Percentiles rank a stretch among this genome's conserved stretches.
phyloP scores from a whole-genome alignment of 2,113 vertebrate species.

The Pycnonotus jocosus region DNA sequence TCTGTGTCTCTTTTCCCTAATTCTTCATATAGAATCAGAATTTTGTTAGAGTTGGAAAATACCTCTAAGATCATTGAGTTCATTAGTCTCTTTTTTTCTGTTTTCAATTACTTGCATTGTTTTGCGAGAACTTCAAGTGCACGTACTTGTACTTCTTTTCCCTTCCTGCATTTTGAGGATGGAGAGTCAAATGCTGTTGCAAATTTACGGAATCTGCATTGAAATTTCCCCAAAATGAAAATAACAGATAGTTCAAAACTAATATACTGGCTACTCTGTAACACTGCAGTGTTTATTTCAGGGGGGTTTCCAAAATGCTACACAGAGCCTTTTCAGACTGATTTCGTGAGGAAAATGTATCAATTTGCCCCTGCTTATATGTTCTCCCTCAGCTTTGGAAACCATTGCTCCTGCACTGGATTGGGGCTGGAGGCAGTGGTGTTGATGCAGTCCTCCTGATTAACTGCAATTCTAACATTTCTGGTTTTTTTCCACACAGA shows the following conservation, averaged over 20 bases:
- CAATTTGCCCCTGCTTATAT: neutral
- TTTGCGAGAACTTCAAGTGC: neutral
- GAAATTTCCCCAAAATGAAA: neutral
- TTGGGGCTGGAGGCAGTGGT: neutral
- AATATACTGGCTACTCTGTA: neutral
- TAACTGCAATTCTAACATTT: neutral
- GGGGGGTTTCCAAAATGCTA: neutral
- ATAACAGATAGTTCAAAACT: neutral
- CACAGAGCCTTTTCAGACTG: neutral
- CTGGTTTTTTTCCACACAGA: constrained; percentile 63
- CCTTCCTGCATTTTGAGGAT: neutral
- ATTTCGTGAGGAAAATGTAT: neutral
- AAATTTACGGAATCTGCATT: neutral
- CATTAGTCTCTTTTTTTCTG: neutral
- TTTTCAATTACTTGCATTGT: neutral
- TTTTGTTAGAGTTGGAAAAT: neutral
- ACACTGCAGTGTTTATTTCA: neutral
- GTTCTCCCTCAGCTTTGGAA: neutral
- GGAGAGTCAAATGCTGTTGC: neutral
- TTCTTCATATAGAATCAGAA: neutral
- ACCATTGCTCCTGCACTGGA: neutral
- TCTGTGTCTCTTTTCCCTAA: neutral
- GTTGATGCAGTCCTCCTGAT: neutral
- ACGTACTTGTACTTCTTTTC: neutral
- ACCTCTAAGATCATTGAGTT: neutral